These are phyloP conservation scores for Tenrec ecaudatus DNA, from an alignment of 2,113 vertebrate species.

Conservation along the genomic window DNA sequence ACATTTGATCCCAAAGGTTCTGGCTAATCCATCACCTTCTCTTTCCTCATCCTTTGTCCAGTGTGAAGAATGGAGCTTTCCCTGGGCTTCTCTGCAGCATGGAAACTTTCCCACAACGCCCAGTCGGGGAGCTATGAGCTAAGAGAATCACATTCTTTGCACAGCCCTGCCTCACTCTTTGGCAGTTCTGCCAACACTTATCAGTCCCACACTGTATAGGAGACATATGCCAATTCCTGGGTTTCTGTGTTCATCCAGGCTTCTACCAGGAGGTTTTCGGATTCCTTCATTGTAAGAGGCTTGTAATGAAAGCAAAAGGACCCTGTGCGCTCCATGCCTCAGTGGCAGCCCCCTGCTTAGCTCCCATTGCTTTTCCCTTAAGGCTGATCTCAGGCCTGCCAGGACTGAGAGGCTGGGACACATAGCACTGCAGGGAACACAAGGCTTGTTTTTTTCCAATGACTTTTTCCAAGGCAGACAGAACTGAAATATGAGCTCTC, in stretches of 20 bases:
- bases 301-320: neutral
- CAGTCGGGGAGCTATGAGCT: neutral
- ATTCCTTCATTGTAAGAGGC: neutral
- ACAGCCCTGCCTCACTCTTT: neutral
- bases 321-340: too few species aligned
- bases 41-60: constrained; percentile 20
- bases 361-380: neutral
- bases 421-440: neutral
- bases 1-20: neutral
- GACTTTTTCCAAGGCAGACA: constrained; percentile 65
- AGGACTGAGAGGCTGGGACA: neutral
- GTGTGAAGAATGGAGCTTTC: neutral
- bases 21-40: neutral
- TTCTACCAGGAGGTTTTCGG: neutral
- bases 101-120: neutral
- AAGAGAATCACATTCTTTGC: neutral
- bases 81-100: neutral
- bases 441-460: constrained; percentile 44
- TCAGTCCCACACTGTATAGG: neutral
- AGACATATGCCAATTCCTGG: neutral
- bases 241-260: neutral
- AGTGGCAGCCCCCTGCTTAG: neutral
- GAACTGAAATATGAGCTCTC: constrained; percentile 61
- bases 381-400: neutral
- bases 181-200: neutral